Percentiles rank a stretch among this genome's conserved stretches.
Conservation (phyloP, 2,797 vertebrate species). For the Schizopygopsis malacanthus region DNA sequence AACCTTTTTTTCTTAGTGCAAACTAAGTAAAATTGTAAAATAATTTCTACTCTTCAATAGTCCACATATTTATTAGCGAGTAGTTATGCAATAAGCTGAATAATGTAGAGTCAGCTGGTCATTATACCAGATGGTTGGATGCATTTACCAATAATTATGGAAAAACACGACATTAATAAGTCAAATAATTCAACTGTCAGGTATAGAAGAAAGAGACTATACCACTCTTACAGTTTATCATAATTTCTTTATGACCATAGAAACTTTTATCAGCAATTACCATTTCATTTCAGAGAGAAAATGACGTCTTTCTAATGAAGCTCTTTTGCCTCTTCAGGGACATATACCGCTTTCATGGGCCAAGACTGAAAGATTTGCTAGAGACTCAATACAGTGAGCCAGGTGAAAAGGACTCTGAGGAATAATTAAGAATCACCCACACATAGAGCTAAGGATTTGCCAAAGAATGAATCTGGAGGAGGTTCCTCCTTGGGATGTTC, state of each 20-base stretch:
- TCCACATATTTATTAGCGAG: neutral
- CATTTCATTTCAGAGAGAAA: constrained; percentile 14
- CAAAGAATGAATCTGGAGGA: constrained; percentile 44
- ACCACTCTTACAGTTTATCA: neutral
- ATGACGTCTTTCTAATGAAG: constrained; percentile 20
- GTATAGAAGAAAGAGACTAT: neutral
- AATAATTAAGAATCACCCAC: constrained; percentile 46
- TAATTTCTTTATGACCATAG: neutral
- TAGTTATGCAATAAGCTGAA: neutral
- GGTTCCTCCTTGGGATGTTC: constrained; percentile 40
- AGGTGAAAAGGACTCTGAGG: constrained; percentile 46
- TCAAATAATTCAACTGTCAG: neutral
- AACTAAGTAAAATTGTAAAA: neutral
- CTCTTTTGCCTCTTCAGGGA: constrained; percentile 18
- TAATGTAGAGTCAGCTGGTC: neutral
- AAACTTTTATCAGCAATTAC: constrained; percentile 30
- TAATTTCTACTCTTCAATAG: too few species aligned
- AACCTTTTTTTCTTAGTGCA: neutral
- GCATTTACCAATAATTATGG: neutral
- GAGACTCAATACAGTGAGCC: constrained; percentile 16
- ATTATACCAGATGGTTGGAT: neutral
- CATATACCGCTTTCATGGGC: neutral
- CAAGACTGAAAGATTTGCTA: constrained; percentile 18
- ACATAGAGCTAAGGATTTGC: constrained; percentile 23
- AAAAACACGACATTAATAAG: neutral